Evolutionary conservation across 2,113 vertebrate genomes (phyloP).

Genomic region (Calidris pygmaea): DNA sequence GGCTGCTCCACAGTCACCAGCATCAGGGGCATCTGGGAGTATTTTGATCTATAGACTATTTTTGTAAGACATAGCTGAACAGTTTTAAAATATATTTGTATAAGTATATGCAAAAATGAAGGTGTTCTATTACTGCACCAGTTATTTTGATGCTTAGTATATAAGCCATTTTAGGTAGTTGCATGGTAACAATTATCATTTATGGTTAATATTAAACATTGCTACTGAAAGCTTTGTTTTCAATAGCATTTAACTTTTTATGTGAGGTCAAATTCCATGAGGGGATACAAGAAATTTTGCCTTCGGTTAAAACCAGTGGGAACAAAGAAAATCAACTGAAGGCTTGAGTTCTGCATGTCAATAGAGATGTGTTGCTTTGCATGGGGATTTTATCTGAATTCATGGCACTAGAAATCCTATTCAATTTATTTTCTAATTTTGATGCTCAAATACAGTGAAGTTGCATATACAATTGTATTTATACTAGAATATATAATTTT

Average conservation of each 20-base stretch:
- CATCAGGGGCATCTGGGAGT: neutral
- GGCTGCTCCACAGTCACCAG: neutral
- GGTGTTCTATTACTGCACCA: neutral
- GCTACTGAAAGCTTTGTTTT: neutral
- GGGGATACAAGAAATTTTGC: neutral
- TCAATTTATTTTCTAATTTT: neutral
- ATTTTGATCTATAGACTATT: neutral
- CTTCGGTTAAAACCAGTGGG: neutral
- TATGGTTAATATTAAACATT: neutral
- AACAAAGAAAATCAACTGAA: neutral
- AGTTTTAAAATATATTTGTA: neutral
- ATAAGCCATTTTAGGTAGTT: neutral
- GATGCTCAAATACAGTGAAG: neutral
- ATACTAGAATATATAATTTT: neutral
- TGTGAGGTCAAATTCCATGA: accelerated
- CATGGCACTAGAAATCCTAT: neutral
- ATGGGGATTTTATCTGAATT: neutral
- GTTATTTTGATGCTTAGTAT: neutral
- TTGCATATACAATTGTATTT: neutral
- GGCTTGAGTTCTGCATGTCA: neutral
- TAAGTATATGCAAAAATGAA: neutral
- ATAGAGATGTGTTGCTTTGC: neutral
- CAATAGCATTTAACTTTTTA: neutral
- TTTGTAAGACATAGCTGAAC: neutral
- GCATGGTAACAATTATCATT: neutral